A percentile compares a stretch with the other conserved stretches of the same genome.
Conservation (phyloP, 1,140 invertebrate species). For the Helicoverpa zea region DNA sequence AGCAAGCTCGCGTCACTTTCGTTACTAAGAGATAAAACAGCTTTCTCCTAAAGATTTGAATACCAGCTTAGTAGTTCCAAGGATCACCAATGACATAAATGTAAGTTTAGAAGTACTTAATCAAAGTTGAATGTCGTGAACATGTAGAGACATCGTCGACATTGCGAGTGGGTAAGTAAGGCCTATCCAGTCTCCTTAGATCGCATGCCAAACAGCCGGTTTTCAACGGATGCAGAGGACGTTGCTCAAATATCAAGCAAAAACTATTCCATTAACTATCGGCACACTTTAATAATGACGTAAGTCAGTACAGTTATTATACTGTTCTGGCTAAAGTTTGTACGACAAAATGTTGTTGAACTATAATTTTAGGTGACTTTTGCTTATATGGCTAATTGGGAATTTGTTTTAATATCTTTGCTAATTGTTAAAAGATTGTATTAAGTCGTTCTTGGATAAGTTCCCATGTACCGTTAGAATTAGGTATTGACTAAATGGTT, state of each 20-base stretch:
- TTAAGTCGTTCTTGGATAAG: background rate
- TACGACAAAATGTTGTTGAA: background rate
- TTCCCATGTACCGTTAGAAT: no score
- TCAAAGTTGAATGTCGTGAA: background rate
- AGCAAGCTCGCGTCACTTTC: no score
- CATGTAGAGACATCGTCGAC: conserved; percentile 7
- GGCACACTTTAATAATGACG: conserved; percentile 31
- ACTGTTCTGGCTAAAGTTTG: background rate
- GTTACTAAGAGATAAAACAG: no score
- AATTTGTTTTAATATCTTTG: background rate
- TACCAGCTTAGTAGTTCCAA: no score
- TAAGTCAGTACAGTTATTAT: conserved; percentile 24
- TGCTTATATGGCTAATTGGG: background rate
- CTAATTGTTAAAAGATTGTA: background rate
- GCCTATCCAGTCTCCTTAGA: background rate
- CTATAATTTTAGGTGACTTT: background rate
- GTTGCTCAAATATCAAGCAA: conserved; percentile 42
- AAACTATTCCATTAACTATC: conserved; percentile 33
- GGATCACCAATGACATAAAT: background rate
- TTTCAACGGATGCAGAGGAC: conserved; percentile 37
- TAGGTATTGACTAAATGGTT: no score
- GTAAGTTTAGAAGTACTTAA: background rate
- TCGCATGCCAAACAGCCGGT: background rate
- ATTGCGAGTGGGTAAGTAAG: conserved; percentile 17
- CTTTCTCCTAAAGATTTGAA: no score